Base-by-base conservation (phyloP, 2,797 vertebrate genomes). In the Yasuhikotakia modesta region DNA sequence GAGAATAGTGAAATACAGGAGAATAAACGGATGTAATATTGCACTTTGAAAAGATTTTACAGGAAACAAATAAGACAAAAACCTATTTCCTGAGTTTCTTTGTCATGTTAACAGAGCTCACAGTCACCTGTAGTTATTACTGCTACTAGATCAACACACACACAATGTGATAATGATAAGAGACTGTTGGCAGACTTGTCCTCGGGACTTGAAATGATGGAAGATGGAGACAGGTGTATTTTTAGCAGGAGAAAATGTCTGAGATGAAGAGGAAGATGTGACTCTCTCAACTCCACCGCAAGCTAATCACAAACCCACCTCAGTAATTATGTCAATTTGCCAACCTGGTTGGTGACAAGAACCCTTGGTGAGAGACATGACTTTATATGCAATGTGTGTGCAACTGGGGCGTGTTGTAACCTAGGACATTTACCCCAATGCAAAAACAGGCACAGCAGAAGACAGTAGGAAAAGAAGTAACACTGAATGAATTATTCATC, bases 261-360 rank as follows among this genome's bases (percentile, higher is more conserved):
- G 58, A 78, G 58, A 57, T 46, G 58, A 70, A 71, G 58, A 43
- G 66, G 30, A 65, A 70, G 67, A 63, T 69, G 53, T 71, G 76
- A 70, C 55, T 78, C 24, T 30, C 65, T 63, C 48, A 27, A 65
- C 60, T 78, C 14, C 76, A 78, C 58, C 5, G 68, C 68, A 57
- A 78, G 58, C 60, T 70, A 82, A 74, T 82, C 81, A 82, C 71
- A 82, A 75, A 79, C 50, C 65, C 66, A 70, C 52, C 71, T 64
- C 68, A 27, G 68, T 79, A 79, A 82, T 82, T 79, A 82, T 74
- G 73, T 70, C 76, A 79, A 82, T 82, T 82, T 75, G 66, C 50
- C 81, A 58, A 67, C 60, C 65, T 67, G 60, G 46, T 43, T 52
- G 58, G 58, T 78, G 76, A 78, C 68, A 71, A 71, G 71, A 86